These are phyloP conservation scores for Ptychochromis oligacanthus DNA, from an alignment of 2,113 vertebrate species.

Conservation along the genomic window DNA sequence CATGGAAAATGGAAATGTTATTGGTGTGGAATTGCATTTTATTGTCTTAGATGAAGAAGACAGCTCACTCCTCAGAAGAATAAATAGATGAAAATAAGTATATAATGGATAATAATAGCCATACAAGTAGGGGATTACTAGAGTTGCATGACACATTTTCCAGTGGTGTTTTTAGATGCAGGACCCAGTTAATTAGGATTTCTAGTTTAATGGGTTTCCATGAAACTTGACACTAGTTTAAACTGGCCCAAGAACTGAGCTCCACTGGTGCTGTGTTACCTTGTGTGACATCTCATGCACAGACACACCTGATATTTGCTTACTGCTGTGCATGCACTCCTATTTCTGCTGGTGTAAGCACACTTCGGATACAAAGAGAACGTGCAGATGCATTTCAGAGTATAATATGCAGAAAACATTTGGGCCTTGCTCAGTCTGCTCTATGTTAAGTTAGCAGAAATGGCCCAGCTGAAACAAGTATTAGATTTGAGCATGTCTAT, in stretches of 20 bases:
- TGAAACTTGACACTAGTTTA: slow-evolving; percentile 33
- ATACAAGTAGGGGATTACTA: not conserved
- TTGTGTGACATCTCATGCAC: slow-evolving; percentile 36
- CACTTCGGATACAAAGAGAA: not conserved
- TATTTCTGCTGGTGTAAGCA: slow-evolving; percentile 48
- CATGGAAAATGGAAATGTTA: not conserved
- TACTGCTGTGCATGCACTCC: slow-evolving; percentile 11
- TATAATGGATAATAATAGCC: not conserved
- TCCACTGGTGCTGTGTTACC: slow-evolving; percentile 32
- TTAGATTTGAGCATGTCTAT: not conserved
- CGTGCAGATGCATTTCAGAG: not conserved
- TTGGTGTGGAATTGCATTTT: not conserved
- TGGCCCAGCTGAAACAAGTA: not conserved
- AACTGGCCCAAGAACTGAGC: not conserved
- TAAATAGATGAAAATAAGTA: not conserved
- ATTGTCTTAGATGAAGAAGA: no score
- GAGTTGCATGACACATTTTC: not conserved
- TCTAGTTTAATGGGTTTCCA: slow-evolving; percentile 13
- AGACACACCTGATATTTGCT: slow-evolving; percentile 55
- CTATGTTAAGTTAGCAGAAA: not conserved
- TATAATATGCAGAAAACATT: slow-evolving; percentile 11
- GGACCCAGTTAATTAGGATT: not conserved
- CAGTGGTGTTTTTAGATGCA: not conserved
- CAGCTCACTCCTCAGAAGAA: not conserved
- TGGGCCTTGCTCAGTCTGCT: not conserved